phyloP scores from a whole-genome alignment of 2,113 vertebrate genomes.

The Cyanistes caeruleus region DNA sequence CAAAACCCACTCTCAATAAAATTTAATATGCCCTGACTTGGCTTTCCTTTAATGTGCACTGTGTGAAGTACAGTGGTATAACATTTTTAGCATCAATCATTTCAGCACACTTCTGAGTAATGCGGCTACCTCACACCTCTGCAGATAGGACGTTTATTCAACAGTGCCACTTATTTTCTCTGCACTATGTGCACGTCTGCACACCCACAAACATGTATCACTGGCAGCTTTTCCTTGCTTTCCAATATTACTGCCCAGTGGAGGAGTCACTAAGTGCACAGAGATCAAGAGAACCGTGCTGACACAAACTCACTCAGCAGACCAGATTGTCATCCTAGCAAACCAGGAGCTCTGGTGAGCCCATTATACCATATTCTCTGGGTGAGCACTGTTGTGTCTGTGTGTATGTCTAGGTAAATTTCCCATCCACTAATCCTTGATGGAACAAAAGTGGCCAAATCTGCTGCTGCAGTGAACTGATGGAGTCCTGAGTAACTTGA shows the following conservation, averaged over 20 bases:
- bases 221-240: not conserved
- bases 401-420: not conserved
- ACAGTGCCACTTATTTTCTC: not conserved
- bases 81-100: constrained; percentile 51
- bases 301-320: not conserved
- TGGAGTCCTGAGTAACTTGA: not conserved
- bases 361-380: no score
- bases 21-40: constrained; percentile 55
- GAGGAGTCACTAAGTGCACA: not conserved
- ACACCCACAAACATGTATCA: not conserved
- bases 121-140: not conserved
- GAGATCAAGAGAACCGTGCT: not conserved
- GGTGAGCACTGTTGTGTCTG: not conserved
- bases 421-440: not conserved
- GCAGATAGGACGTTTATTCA: not conserved
- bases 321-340: not conserved
- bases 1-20: constrained; percentile 64
- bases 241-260: not conserved
- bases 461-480: not conserved
- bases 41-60: constrained; percentile 49
- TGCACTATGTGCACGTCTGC: accelerated
- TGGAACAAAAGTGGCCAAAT: not conserved
- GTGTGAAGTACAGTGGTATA: constrained; percentile 10
- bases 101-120: constrained; percentile 19
- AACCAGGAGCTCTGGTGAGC: not conserved